These are phyloP conservation scores for Phoebastria nigripes DNA, from an alignment of 2,797 vertebrate genomes.

Conservation along the genomic window DNA sequence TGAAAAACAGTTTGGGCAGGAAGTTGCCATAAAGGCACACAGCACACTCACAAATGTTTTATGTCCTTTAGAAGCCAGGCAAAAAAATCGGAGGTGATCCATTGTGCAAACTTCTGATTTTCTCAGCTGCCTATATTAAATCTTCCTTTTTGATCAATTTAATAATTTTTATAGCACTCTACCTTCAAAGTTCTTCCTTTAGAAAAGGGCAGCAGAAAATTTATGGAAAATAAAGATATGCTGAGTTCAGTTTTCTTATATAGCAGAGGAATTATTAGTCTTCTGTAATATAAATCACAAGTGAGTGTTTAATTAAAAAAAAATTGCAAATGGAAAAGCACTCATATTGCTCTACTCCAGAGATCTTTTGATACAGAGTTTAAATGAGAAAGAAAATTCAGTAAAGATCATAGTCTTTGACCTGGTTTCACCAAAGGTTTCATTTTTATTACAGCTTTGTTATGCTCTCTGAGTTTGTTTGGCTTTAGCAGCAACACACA, in stretches of 20 bases:
- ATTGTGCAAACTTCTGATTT: background rate
- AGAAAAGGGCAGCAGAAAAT: conserved; percentile 33
- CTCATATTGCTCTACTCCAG: background rate
- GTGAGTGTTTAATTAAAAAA: conserved; percentile 42
- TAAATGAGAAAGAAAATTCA: conserved; percentile 47
- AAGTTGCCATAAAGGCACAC: background rate
- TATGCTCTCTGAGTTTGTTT: background rate
- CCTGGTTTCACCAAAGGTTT: conserved; percentile 6
- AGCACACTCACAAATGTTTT: background rate
- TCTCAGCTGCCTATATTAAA: background rate
- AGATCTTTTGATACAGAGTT: background rate
- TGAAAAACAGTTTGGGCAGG: background rate
- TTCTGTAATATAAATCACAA: conserved; percentile 36
- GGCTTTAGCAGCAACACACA: conserved; percentile 17
- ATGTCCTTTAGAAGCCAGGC: background rate
- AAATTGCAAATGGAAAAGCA: background rate
- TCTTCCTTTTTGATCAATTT: conserved; percentile 1
- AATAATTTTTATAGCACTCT: conserved; percentile 4
- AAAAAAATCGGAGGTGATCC: background rate
- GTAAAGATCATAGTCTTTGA: conserved; percentile 16
- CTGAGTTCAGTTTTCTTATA: conserved; percentile 41
- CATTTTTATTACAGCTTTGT: conserved; percentile 18
- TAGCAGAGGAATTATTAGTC: conserved; percentile 12
- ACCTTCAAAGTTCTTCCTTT: background rate
- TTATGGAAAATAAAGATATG: conserved; percentile 43